Evolutionary conservation across 2,113 vertebrate genomes (phyloP).

Genomic region (Lanius ludovicianus): DNA sequence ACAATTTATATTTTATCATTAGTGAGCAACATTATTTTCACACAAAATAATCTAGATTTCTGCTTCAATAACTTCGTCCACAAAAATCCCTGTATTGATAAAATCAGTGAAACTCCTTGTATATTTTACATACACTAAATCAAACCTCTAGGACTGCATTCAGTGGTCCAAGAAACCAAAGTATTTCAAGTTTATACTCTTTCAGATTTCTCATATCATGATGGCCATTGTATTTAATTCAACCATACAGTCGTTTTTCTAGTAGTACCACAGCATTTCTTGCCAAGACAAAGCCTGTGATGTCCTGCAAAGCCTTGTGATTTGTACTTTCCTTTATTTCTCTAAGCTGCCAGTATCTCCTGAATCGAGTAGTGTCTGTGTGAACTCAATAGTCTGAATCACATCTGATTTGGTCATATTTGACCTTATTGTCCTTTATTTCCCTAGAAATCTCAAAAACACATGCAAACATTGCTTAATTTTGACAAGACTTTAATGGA

Average conservation of each 20-base stretch:
- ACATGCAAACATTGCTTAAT: background rate
- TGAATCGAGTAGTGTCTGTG: background rate
- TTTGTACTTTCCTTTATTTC: background rate
- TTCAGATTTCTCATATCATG: background rate
- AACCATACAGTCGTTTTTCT: background rate
- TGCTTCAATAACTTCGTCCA: background rate
- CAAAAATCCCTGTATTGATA: background rate
- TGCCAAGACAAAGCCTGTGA: background rate
- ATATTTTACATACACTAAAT: background rate
- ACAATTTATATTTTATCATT: background rate
- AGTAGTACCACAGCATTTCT: background rate
- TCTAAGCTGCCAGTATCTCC: background rate
- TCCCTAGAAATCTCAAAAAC: background rate
- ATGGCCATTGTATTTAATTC: background rate
- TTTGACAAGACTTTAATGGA: background rate
- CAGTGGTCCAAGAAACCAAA: background rate
- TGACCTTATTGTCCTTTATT: background rate
- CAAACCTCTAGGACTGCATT: background rate
- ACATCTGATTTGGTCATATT: background rate
- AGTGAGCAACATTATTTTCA: background rate
- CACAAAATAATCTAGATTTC: background rate
- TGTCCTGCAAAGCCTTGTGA: background rate
- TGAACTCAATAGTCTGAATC: background rate
- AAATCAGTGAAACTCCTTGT: background rate
- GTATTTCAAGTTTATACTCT: background rate